Evolutionary conservation across 1,140 invertebrate species (phyloP).

Genomic region (Rhyacophila brunnea): DNA sequence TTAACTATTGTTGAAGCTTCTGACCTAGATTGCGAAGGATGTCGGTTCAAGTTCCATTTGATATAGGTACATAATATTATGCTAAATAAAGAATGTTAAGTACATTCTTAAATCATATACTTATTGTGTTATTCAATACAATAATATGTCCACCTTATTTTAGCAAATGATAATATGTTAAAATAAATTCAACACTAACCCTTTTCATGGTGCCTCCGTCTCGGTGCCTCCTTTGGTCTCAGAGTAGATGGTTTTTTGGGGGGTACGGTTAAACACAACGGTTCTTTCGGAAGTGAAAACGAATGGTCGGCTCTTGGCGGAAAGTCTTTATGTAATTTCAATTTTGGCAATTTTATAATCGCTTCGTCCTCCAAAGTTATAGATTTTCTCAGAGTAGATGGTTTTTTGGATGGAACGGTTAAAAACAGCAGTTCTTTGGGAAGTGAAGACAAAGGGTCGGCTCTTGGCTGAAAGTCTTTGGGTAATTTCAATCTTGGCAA

Average conservation of each 20-base stretch:
- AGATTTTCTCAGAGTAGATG: constrained; percentile 30
- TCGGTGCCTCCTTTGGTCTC: constrained; percentile 5
- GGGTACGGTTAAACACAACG: constrained; percentile 36
- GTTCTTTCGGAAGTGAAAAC: constrained; percentile 55
- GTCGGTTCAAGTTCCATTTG: too few relatives aligned
- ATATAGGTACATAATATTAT: too few relatives aligned
- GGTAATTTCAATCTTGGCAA: constrained; percentile 52
- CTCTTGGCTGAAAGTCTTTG: constrained; percentile 50
- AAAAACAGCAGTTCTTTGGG: constrained; percentile 51
- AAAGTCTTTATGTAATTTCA: constrained; percentile 53
- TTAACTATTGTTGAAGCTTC: too few relatives aligned
- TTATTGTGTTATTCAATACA: too few relatives aligned
- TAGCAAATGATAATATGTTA: background rate
- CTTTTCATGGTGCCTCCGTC: constrained; percentile 20
- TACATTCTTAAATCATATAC: too few relatives aligned
- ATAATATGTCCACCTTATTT: too few relatives aligned
- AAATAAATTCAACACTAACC: constrained; percentile 4
- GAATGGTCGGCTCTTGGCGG: constrained; percentile 48
- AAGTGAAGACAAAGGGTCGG: constrained; percentile 53
- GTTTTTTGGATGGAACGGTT: constrained; percentile 14
- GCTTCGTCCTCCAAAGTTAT: constrained; percentile 40
- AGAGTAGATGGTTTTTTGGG: constrained; percentile 13
- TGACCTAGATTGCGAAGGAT: too few relatives aligned
- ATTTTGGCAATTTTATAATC: constrained; percentile 49
- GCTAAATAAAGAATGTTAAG: too few relatives aligned